These are phyloP conservation scores for Zhengitettix transpicula DNA, from an alignment of 2,888 invertebrate species.

Conservation along the genomic window DNA sequence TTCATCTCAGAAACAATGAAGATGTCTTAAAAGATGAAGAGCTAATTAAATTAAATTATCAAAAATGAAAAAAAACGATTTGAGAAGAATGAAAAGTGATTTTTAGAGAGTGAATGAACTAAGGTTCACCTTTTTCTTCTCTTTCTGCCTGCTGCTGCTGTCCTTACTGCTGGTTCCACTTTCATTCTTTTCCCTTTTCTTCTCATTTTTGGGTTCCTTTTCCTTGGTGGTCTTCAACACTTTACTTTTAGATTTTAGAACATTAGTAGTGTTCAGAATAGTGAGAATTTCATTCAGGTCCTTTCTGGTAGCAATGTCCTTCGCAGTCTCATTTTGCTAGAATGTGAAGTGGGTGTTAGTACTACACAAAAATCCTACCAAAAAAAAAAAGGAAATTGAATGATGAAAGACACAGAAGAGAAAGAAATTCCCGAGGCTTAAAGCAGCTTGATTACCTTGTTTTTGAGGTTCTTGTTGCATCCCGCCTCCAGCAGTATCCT, in stretches of 20 bases:
- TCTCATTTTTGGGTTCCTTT: slow-evolving; percentile 15
- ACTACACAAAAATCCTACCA: no score
- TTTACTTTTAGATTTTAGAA: slow-evolving; percentile 3
- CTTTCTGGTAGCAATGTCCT: slow-evolving; percentile 78
- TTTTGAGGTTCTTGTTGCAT: slow-evolving; percentile 50
- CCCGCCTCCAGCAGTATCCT: slow-evolving; percentile 77
- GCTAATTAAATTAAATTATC: no score
- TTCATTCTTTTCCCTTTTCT: slow-evolving; percentile 30
- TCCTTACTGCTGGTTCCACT: slow-evolving; percentile 27
- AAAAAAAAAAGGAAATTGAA: no score
- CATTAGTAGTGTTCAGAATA: slow-evolving; percentile 5
- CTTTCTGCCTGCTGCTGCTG: slow-evolving; percentile 26
- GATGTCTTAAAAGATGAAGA: no score
- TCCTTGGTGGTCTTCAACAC: slow-evolving; percentile 18
- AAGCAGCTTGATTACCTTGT: slow-evolving; percentile 36
- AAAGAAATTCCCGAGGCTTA: no score
- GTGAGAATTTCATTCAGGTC: slow-evolving; percentile 63
- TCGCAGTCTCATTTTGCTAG: slow-evolving; percentile 69
- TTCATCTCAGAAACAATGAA: no score
- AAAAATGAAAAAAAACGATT: no score
- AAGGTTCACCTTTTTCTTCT: slow-evolving; percentile 27
- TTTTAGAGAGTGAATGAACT: no score
- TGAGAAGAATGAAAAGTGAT: no score
- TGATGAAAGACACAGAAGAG: no score
- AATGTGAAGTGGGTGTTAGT: slow-evolving; percentile 1